These are phyloP conservation scores for Holocentrus rufus DNA, from an alignment of 2,797 vertebrate species.

Conservation along the genomic window DNA sequence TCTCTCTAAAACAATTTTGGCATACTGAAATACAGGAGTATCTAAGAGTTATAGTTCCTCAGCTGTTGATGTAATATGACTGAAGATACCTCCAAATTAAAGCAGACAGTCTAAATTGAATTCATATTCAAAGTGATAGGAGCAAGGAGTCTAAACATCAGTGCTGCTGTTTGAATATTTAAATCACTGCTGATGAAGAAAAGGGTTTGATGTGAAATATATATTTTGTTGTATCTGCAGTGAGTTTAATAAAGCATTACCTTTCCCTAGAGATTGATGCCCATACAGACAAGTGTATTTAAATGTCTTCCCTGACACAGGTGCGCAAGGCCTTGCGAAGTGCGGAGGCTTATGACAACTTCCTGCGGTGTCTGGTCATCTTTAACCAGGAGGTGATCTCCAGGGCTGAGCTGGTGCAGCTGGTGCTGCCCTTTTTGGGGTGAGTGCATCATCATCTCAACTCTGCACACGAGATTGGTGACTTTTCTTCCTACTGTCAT, in stretches of 20 bases:
- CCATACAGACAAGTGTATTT: neutral
- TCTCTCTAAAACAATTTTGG: too few relatives aligned
- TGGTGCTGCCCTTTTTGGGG: constrained; percentile 97
- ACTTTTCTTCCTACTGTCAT: neutral
- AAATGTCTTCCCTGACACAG: constrained; percentile 66
- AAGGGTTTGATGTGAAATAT: too few relatives aligned
- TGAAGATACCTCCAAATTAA: too few relatives aligned
- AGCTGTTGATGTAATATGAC: too few relatives aligned
- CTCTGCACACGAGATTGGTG: fast-evolving
- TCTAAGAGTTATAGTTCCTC: too few relatives aligned
- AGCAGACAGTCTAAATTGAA: neutral
- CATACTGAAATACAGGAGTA: too few relatives aligned
- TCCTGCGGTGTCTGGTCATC: constrained; percentile 96
- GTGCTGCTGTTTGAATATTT: too few relatives aligned
- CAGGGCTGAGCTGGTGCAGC: constrained; percentile 93
- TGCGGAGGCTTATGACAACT: constrained; percentile 95
- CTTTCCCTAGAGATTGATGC: too few relatives aligned
- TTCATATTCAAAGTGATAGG: too few relatives aligned
- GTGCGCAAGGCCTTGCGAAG: constrained; percentile 97
- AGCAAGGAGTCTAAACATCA: too few relatives aligned
- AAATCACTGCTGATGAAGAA: too few relatives aligned
- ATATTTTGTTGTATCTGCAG: neutral
- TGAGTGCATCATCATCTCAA: constrained; percentile 71
- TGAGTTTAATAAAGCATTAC: neutral
- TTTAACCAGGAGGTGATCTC: constrained; percentile 99